These are phyloP conservation scores for Caenorhabditis sinica DNA, from an alignment of 2,888 invertebrate species.

Conservation along the genomic window DNA sequence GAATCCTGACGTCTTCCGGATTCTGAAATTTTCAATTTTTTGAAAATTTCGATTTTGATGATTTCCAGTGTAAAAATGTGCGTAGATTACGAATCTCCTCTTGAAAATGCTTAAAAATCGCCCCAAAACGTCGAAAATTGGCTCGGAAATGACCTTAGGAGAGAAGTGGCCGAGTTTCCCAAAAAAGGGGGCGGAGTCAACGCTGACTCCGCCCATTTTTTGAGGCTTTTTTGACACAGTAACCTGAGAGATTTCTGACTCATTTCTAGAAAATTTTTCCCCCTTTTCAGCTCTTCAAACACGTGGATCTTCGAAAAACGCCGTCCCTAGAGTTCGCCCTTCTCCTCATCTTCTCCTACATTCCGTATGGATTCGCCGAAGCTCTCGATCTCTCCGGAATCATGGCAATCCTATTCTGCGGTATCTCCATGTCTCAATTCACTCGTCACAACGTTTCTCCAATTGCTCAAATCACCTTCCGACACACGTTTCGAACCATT, in stretches of 20 bases:
- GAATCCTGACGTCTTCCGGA: no score
- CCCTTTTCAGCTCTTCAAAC: constrained; percentile 90
- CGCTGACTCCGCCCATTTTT: no score
- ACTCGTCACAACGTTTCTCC: constrained; percentile 98
- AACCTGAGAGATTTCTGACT: not conserved
- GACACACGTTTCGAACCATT: constrained; percentile 97
- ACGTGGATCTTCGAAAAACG: constrained; percentile 96
- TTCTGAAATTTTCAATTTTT: not conserved
- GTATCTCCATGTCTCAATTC: constrained; percentile 99
- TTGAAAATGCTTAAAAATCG: no score
- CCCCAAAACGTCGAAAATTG: no score
- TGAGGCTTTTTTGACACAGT: not conserved
- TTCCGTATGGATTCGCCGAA: constrained; percentile 98
- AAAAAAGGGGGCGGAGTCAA: no score
- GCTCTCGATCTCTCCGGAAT: constrained; percentile 96
- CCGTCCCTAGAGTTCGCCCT: constrained; percentile 98
- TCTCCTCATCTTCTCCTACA: constrained; percentile 98
- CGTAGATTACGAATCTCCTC: no score
- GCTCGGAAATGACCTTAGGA: no score
- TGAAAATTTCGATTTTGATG: not conserved
- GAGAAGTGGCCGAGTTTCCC: no score
- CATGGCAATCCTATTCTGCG: constrained; percentile 99
- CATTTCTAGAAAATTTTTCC: no score
- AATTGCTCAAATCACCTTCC: constrained; percentile 99
- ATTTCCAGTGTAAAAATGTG: no score